Base-by-base conservation (phyloP, 1,140 invertebrate genomes). In the Drosophila auraria region DNA sequence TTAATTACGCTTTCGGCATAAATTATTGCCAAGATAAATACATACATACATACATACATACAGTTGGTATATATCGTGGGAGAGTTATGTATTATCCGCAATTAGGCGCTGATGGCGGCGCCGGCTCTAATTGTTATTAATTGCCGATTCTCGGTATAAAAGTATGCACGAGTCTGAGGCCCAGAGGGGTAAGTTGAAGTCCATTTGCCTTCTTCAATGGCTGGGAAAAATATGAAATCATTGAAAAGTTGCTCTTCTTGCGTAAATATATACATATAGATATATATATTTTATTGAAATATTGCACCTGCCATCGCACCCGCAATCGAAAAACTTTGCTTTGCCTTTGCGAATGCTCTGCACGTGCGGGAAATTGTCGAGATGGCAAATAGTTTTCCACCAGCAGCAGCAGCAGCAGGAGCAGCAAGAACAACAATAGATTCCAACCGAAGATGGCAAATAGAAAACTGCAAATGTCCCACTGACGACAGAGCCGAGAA, bases 1-100 rank as follows among this genome's bases (percentile, higher is more conserved):
- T 90, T 89, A 89, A 89, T 89, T 89, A 89, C 86, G 86, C 82
- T 86, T 86, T 75, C 75, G 86, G 86, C 82, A 90, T 89, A 90
- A 89, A 90, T 89, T 86, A 89, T 90, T 76, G 36, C 66, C 75
- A 62, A 78, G 75, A 61, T 81, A 68, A 80, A 82, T 56, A 61
- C 78, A 61, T 63, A 76, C 66, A 63, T 27, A 61, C 20, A 20
- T 1, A 20, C 49, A 77, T 12, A 54, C 38, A 64, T n/a, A 64
- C 6, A 30, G 12, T 33, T 23, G 1, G 4, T 40, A 15, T 38
- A 57, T 57, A 57, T 40, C 25, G 45, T 17, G 47, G 36, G 63
- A 57, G 53, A 66, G 63, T 73, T 73, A 77, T 83, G 79, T 78
- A 81, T 87, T 87, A 90, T 81, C 78, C 69, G 66, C 74, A 89